Percentiles rank a stretch among this genome's conserved stretches.
Evolutionary conservation across 1,140 invertebrate species (phyloP).

Genomic region (Tachypleus tridentatus): DNA sequence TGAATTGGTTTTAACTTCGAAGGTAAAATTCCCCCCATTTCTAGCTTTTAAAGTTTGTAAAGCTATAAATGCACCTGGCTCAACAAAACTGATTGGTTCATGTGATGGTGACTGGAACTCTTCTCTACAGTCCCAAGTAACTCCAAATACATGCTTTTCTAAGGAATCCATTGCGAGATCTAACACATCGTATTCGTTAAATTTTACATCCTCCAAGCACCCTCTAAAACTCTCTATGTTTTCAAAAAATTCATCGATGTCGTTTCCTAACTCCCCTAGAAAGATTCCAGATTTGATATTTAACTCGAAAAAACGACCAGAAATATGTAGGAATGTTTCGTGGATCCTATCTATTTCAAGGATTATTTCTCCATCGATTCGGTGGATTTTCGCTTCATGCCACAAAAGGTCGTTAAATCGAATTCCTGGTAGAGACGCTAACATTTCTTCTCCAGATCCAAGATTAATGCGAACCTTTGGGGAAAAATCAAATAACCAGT

Average conservation of each 20-base stretch:
- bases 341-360: conserved; percentile 62
- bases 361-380: conserved; percentile 66
- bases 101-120: conserved; percentile 73
- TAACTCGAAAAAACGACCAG: conserved; percentile 70
- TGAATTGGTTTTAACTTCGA: conserved; percentile 68
- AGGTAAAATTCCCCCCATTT: conserved; percentile 38
- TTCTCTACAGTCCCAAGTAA: conserved; percentile 74
- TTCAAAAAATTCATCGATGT: conserved; percentile 75
- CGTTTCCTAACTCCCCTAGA: conserved; percentile 75
- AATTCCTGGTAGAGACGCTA: conserved; percentile 59
- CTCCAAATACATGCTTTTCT: conserved; percentile 37
- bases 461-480: conserved; percentile 69
- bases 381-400: conserved; percentile 73
- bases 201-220: conserved; percentile 76
- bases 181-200: conserved; percentile 74
- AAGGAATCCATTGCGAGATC: conserved; percentile 39
- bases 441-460: conserved; percentile 71
- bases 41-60: conserved; percentile 29
- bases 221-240: conserved; percentile 80
- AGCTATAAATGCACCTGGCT: conserved; percentile 36
- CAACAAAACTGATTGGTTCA: conserved; percentile 69
- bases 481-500: too few relatives aligned
- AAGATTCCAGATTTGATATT: conserved; percentile 89
- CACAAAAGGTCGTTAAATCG: conserved; percentile 77
- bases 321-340: conserved; percentile 51